phyloP scores from a whole-genome alignment of 2,113 vertebrate genomes.

The Zosterops lateralis region DNA sequence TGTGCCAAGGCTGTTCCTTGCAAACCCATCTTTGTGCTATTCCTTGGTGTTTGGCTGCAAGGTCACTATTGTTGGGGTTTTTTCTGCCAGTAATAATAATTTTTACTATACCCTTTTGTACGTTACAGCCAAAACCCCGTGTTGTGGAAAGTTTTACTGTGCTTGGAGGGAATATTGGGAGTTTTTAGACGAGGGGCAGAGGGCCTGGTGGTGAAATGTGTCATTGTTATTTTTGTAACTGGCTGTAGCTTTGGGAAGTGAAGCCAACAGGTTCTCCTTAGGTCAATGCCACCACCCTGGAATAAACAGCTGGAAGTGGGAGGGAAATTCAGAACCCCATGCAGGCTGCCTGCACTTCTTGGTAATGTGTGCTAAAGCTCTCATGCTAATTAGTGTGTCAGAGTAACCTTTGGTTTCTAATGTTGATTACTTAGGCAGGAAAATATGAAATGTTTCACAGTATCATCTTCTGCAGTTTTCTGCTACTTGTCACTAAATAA shows the following conservation, averaged over 20 bases:
- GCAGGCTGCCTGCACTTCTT: not conserved
- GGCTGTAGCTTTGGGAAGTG: not conserved
- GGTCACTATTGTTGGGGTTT: fast-evolving
- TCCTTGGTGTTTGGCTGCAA: not conserved
- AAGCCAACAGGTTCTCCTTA: not conserved
- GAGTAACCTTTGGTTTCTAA: not conserved
- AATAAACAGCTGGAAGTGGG: not conserved
- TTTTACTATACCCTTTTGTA: fast-evolving
- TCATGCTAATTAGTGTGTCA: not conserved
- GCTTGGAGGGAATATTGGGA: not conserved
- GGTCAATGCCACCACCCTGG: too few relatives aligned
- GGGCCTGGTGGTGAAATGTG: not conserved
- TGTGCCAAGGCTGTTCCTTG: not conserved
- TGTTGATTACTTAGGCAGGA: not conserved
- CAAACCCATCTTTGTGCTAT: fast-evolving
- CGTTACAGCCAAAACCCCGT: fast-evolving
- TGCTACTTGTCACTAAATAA: not conserved
- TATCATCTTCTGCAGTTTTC: not conserved
- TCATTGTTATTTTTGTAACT: not conserved
- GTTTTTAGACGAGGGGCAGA: not conserved
- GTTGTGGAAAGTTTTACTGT: fast-evolving
- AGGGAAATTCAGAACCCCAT: not conserved
- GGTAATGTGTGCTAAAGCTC: not conserved
- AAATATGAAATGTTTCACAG: not conserved
- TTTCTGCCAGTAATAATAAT: fast-evolving